These are phyloP conservation scores for Agonopterix heracliana DNA, from an alignment of 2,888 invertebrate species.

Conservation along the genomic window DNA sequence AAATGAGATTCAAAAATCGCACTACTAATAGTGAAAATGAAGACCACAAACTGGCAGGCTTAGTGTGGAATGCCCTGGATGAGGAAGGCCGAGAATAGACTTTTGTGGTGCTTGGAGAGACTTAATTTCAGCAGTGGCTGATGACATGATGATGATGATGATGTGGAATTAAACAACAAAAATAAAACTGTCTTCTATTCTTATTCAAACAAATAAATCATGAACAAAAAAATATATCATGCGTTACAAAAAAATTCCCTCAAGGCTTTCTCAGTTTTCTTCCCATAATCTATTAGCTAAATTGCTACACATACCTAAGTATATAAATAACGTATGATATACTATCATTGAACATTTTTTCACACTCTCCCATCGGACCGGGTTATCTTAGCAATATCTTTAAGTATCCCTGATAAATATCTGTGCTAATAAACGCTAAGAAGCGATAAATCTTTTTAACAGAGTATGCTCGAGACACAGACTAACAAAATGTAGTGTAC, in stretches of 20 bases:
- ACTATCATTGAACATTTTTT: slow-evolving; percentile 28
- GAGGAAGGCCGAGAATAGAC: too few species aligned
- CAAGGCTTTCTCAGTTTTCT: too few species aligned
- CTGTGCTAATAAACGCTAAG: slow-evolving; percentile 68
- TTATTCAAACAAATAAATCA: too few species aligned
- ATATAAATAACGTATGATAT: slow-evolving; percentile 36
- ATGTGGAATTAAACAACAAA: neutral
- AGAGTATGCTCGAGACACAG: slow-evolving; percentile 22
- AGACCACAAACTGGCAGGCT: too few species aligned
- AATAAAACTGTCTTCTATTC: slow-evolving; percentile 4
- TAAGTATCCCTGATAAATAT: slow-evolving; percentile 67
- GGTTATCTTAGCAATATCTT: slow-evolving; percentile 53
- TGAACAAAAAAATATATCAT: too few species aligned
- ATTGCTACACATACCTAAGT: neutral
- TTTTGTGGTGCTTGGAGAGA: too few species aligned
- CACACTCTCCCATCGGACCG: slow-evolving; percentile 29
- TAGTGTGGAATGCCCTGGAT: too few species aligned
- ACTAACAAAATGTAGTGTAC: slow-evolving; percentile 7
- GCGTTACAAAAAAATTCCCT: too few species aligned
- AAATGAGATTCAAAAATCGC: too few species aligned
- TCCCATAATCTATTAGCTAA: neutral
- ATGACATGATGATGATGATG: neutral
- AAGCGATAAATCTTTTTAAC: slow-evolving; percentile 61
- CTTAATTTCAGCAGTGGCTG: too few species aligned
- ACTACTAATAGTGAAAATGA: too few species aligned